Evolutionary conservation across 2,888 invertebrate genomes (phyloP).

Genomic region (Diarsia rubi): DNA sequence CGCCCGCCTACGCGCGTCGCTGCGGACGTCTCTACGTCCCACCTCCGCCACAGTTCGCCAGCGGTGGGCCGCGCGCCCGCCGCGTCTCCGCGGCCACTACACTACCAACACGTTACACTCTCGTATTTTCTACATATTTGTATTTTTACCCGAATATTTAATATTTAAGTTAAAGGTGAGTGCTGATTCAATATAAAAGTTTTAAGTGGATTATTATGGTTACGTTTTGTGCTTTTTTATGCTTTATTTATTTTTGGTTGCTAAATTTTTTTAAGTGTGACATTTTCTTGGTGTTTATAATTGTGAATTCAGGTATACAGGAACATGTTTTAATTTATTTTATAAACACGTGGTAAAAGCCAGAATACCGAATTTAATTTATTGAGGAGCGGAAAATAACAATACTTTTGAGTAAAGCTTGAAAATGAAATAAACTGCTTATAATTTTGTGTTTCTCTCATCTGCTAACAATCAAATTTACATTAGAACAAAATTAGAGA

Average conservation of each 20-base stretch:
- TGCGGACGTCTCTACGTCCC: slow-evolving; percentile 82
- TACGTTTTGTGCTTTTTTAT: slow-evolving; percentile 18
- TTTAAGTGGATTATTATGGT: slow-evolving; percentile 10
- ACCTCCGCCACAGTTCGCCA: slow-evolving; percentile 84
- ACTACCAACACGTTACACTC: slow-evolving; percentile 37
- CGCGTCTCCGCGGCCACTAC: slow-evolving; percentile 69
- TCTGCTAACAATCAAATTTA: background rate
- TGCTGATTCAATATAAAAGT: slow-evolving; percentile 29
- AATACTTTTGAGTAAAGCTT: background rate
- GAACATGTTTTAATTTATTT: slow-evolving; percentile 22
- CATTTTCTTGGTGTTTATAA: slow-evolving; percentile 26
- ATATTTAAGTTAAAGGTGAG: slow-evolving; percentile 70
- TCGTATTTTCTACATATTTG: slow-evolving; percentile 69
- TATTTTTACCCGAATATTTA: too few species aligned
- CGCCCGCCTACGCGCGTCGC: slow-evolving; percentile 86
- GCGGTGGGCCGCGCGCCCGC: slow-evolving; percentile 89
- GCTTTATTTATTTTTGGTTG: slow-evolving; percentile 14
- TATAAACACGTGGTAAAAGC: background rate
- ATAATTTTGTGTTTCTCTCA: background rate
- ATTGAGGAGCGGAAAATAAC: too few species aligned
- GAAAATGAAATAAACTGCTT: background rate
- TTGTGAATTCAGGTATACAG: slow-evolving; percentile 16
- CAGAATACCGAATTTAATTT: background rate
- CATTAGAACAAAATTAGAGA: slow-evolving; percentile 12
- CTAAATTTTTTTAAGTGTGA: slow-evolving; percentile 10